Conservation (phyloP, 1,140 invertebrate species). For the Drosophila lini region DNA sequence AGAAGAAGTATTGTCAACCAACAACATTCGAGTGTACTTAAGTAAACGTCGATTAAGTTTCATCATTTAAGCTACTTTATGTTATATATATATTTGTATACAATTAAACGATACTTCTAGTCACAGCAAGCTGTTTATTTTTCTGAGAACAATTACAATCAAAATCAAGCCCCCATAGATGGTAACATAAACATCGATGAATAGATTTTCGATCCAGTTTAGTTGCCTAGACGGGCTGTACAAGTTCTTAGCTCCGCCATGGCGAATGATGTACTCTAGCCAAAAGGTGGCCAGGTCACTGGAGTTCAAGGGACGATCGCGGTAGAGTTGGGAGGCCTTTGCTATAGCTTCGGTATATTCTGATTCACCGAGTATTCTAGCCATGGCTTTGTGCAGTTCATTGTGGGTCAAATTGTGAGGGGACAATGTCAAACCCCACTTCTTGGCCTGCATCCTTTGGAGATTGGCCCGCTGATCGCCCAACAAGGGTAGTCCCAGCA, state of each 20-base stretch:
- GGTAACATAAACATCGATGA: slow-evolving; percentile 46
- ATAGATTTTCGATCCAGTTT: slow-evolving; percentile 36
- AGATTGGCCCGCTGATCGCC: slow-evolving; percentile 87
- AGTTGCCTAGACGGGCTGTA: slow-evolving; percentile 59
- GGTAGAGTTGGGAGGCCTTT: slow-evolving; percentile 54
- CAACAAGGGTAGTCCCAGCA: slow-evolving; percentile 89
- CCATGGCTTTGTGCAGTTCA: slow-evolving; percentile 41
- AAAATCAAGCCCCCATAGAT: slow-evolving; percentile 30
- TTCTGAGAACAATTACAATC: slow-evolving; percentile 10
- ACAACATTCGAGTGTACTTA: slow-evolving; percentile 79
- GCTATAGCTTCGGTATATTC: slow-evolving; percentile 36
- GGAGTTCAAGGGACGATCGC: slow-evolving; percentile 67
- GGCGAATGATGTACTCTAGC: slow-evolving; percentile 81
- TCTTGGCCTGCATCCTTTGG: slow-evolving; percentile 79
- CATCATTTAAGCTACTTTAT: slow-evolving; percentile 45
- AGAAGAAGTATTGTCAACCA: slow-evolving; percentile 67
- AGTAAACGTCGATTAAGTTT: slow-evolving; percentile 58
- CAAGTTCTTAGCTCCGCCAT: slow-evolving; percentile 84
- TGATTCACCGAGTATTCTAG: slow-evolving; percentile 26
- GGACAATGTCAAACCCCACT: slow-evolving; percentile 84
- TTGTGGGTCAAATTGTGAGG: slow-evolving; percentile 70
- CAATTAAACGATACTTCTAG: slow-evolving; percentile 74
- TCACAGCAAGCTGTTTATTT: slow-evolving; percentile 48
- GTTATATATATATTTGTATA: slow-evolving; percentile 39
- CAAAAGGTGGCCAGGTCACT: slow-evolving; percentile 57